A percentile compares a stretch with the other conserved stretches of the same genome.
Evolutionary conservation across 2,888 invertebrate species (phyloP).

Genomic region (Gerris lacustris): DNA sequence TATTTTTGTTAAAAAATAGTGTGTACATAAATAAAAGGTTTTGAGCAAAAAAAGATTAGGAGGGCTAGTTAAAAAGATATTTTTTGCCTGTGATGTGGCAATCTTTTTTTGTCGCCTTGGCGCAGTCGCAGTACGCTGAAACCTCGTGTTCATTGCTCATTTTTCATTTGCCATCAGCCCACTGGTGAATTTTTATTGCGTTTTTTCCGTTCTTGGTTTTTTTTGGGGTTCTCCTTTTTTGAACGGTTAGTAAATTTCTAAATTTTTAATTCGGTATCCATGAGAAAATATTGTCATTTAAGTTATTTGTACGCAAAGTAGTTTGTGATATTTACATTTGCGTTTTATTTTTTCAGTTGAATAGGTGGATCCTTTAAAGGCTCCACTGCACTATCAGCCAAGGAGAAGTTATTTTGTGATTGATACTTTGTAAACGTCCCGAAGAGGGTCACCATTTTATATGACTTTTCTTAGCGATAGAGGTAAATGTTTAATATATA

Average conservation of each 20-base stretch:
- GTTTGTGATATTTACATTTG: neutral
- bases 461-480: constrained; percentile 91
- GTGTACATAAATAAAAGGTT: neutral
- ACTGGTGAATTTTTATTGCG: constrained; percentile 1
- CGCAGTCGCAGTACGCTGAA: neutral
- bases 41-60: neutral
- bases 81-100: neutral
- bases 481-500: constrained; percentile 49
- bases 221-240: neutral
- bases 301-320: neutral
- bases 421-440: constrained; percentile 48
- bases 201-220: neutral
- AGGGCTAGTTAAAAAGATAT: too few species aligned
- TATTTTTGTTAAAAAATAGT: too few species aligned
- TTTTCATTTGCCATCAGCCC: neutral
- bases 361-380: constrained; percentile 10
- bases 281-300: neutral
- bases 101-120: neutral
- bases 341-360: constrained; percentile 4
- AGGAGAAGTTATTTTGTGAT: constrained; percentile 23
- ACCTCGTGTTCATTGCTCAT: constrained; percentile 3
- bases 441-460: constrained; percentile 85
- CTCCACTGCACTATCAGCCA: constrained; percentile 8
- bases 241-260: neutral
- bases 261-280: neutral